These are phyloP conservation scores for Acestrorhynchus altus DNA, from an alignment of 2,797 vertebrate genomes.

Conservation along the genomic window DNA sequence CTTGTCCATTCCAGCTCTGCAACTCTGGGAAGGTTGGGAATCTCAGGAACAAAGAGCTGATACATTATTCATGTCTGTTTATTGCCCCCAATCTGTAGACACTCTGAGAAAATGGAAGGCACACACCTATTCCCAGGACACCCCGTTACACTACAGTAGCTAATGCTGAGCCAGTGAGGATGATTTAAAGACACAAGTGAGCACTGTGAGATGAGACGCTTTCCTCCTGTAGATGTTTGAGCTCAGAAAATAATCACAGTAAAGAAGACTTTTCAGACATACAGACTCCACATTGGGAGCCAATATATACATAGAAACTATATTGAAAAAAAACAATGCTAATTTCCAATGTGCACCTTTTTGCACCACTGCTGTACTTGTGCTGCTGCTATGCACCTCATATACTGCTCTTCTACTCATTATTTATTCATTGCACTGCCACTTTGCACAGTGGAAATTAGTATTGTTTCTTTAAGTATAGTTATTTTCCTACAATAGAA, in stretches of 20 bases:
- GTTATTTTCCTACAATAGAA: too few species aligned
- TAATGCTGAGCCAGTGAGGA: conserved; percentile 4
- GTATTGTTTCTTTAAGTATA: too few species aligned
- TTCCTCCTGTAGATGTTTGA: not conserved
- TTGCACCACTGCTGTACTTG: too few species aligned
- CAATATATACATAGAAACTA: not conserved
- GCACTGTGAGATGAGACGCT: not conserved
- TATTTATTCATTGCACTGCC: too few species aligned
- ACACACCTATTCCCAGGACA: not conserved
- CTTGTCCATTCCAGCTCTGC: conserved; percentile 6
- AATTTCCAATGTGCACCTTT: too few species aligned
- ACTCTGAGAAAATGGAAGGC: conserved; percentile 2
- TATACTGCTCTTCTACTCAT: too few species aligned
- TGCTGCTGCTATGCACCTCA: too few species aligned
- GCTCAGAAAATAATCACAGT: not conserved
- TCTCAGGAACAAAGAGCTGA: conserved; percentile 15
- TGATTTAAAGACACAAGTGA: conserved; percentile 17
- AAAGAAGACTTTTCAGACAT: not conserved
- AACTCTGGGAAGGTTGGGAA: conserved; percentile 2
- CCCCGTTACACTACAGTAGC: conserved; percentile 1
- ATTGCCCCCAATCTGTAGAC: not conserved
- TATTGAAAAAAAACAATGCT: too few species aligned
- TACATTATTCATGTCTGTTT: conserved; percentile 39
- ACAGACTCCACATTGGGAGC: not conserved
- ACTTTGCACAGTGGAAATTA: too few species aligned